Percentiles rank a stretch among this genome's conserved stretches.
Conservation (phyloP, 2,113 vertebrate species). For the Cariama cristata region DNA sequence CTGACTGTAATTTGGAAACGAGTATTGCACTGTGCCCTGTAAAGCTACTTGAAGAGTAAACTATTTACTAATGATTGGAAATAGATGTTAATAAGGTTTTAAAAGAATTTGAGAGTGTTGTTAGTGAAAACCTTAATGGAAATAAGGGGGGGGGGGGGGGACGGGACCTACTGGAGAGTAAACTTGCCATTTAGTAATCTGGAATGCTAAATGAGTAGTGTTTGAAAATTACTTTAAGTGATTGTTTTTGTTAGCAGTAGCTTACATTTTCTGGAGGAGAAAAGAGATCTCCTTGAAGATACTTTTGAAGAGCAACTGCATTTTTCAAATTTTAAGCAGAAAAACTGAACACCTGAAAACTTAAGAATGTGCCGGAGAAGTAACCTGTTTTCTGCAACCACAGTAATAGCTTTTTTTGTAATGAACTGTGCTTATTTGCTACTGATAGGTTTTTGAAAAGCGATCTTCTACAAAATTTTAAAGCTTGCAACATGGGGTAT, state of each 20-base stretch:
- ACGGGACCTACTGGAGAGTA: neutral
- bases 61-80: neutral
- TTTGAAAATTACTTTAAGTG: neutral
- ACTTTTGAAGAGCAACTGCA: neutral
- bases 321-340: neutral
- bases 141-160: neutral
- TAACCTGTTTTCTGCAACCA: neutral
- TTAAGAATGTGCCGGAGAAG: neutral
- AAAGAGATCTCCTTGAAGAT: neutral
- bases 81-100: neutral
- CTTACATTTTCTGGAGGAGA: neutral
- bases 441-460: neutral
- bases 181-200: neutral
- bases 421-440: neutral
- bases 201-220: neutral
- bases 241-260: neutral
- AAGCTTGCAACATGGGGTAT: neutral
- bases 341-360: neutral
- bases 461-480: neutral
- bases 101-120: neutral
- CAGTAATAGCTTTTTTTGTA: neutral
- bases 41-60: constrained; percentile 2
- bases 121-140: neutral
- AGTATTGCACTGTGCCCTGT: neutral
- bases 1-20: neutral